Conservation (phyloP, 2,113 vertebrate species). For the Chelonoidis abingdonii region DNA sequence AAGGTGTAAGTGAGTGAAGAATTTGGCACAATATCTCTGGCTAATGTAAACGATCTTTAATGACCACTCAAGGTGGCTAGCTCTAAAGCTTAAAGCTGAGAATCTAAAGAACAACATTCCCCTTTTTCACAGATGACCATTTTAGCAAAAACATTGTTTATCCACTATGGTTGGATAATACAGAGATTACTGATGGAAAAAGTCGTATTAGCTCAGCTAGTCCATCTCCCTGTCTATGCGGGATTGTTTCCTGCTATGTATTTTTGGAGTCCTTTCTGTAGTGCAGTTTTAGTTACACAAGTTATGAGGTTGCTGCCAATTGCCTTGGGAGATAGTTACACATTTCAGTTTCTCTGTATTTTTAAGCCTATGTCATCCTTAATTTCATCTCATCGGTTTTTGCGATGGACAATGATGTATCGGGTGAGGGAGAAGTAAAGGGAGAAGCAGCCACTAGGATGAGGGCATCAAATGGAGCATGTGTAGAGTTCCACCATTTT, state of each 20-base stretch:
- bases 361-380: not conserved
- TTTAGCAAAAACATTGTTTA: not conserved
- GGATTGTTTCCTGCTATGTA: not conserved
- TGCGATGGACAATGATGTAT: not conserved
- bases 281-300: not conserved
- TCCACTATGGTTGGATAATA: not conserved
- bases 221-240: accelerated
- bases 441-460: not conserved
- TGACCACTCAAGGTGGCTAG: slow-evolving; percentile 8
- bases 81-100: not conserved
- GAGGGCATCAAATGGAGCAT: not conserved
- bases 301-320: not conserved
- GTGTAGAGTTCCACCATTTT: not conserved
- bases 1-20: not conserved
- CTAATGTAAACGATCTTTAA: not conserved
- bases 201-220: not conserved
- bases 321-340: not conserved
- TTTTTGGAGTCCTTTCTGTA: not conserved
- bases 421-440: not conserved
- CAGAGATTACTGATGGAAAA: slow-evolving; percentile 14
- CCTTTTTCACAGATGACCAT: not conserved
- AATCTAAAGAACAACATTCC: not conserved
- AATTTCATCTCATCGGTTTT: not conserved
- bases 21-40: not conserved
- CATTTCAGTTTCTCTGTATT: not conserved